Base-by-base conservation (phyloP, 2,113 vertebrate species). In the Saguinus imperator region DNA sequence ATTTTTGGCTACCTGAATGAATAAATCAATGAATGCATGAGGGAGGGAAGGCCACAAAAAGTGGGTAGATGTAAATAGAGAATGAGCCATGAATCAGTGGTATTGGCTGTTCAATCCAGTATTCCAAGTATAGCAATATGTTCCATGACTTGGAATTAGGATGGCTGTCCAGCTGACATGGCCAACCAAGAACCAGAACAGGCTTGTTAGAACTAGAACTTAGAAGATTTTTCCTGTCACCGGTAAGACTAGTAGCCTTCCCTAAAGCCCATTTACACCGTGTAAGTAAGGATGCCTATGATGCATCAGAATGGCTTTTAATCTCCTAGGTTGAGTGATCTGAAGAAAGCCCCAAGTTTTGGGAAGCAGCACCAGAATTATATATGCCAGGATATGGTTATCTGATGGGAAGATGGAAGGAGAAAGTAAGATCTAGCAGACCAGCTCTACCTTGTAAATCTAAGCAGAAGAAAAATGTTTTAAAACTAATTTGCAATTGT, bases 391-490 rank as follows among this genome's bases (percentile, higher is more conserved):
- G 40, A 76, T 37, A 91, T 89, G 29, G 3, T 76, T 73, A 52
- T 8, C 14, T 79, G 50, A 76, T 83, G 13, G 48, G 50, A 87
- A 70, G 20, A 2, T 75, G 9, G n/a, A 75, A 84, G 50, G 61
- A 87, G 52, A 85, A 81, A 77, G 43, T 32, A 52, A 79, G 25
- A 66, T 43, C 85, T 94, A n/a, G 9, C 20, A 80, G 52, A 87
- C 32, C 61, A 83, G 40, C 14, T 86, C 89, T 86, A 23, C 43
- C 61, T 89, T 94, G n/a, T 80, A 72, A 64, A 87, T 81, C 18
- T 6, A 89, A 92, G 43, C n/a, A 87, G 21, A 89, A 80, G 40
- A 82, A 79, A 93, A 89, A 87, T 9, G 43, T 92, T 81, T 92
- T 91, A 43, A 80, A 83, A 89, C 18, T 32, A 12, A 91, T 87